A percentile compares a stretch with the other conserved stretches of the same genome.
phyloP scores from a whole-genome alignment of 2,797 vertebrate genomes.

The Sebastes diaconus region DNA sequence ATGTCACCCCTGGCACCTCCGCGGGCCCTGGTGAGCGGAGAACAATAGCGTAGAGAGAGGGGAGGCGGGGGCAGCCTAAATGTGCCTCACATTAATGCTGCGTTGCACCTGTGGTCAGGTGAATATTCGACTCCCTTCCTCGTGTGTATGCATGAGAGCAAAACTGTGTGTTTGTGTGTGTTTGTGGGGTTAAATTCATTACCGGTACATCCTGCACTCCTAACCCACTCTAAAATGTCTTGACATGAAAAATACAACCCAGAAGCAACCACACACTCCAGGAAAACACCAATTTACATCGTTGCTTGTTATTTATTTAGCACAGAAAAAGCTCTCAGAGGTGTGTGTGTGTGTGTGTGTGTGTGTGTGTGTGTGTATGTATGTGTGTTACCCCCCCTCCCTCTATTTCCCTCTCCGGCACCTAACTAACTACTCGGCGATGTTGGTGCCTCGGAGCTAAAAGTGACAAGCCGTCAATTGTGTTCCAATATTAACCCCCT shows the following conservation, averaged over 20 bases:
- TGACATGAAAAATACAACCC: constrained; percentile 81
- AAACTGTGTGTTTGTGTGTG: constrained; percentile 24
- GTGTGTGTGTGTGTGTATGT: constrained; percentile 20
- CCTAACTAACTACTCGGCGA: constrained; percentile 70
- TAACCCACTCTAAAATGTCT: constrained; percentile 75
- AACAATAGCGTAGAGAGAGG: constrained; percentile 48
- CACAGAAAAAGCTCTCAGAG: constrained; percentile 58
- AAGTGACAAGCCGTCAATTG: constrained; percentile 83
- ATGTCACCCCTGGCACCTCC: constrained; percentile 65
- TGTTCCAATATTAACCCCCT: constrained; percentile 77
- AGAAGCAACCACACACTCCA: constrained; percentile 69
- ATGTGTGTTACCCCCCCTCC: constrained; percentile 10
- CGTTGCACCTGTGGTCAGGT: constrained; percentile 73
- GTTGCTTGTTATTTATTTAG: constrained; percentile 78
- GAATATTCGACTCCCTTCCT: constrained; percentile 29
- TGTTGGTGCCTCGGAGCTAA: constrained; percentile 68
- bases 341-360: constrained; percentile 26
- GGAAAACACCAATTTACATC: constrained; percentile 78
- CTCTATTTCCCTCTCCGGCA: constrained; percentile 41
- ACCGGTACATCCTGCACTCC: constrained; percentile 51
- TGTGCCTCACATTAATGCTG: constrained; percentile 33
- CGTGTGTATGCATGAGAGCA: neutral
- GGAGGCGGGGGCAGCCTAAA: constrained; percentile 16
- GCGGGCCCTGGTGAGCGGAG: constrained; percentile 54
- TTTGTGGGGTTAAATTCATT: constrained; percentile 66